These are phyloP conservation scores for Rhabdomys dilectus DNA, from an alignment of 2,113 vertebrate species.

Conservation along the genomic window DNA sequence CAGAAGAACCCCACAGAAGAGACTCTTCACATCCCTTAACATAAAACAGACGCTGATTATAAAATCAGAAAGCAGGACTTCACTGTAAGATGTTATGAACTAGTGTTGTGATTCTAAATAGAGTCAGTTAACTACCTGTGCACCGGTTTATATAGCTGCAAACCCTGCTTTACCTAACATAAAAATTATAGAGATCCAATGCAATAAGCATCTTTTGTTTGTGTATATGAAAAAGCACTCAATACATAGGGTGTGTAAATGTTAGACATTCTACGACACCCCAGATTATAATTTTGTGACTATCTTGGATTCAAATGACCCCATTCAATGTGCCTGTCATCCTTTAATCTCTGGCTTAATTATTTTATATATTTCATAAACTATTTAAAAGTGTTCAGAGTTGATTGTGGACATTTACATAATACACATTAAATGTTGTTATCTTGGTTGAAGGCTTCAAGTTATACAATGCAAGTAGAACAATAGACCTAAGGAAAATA, in stretches of 20 bases:
- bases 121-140: neutral
- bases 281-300: neutral
- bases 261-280: neutral
- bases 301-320: neutral
- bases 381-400: neutral
- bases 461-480: neutral
- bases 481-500: neutral
- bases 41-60: neutral
- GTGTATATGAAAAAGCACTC: neutral
- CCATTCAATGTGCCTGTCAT: neutral
- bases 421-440: neutral
- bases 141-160: neutral
- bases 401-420: neutral
- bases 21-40: rapidly evolving
- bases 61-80: neutral
- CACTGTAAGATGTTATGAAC: neutral
- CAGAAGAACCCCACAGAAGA: rapidly evolving
- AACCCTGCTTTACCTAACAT: neutral
- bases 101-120: neutral
- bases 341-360: neutral
- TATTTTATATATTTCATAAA: neutral
- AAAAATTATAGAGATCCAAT: neutral
- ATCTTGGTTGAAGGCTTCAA: constrained; percentile 45
- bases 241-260: neutral
- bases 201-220: neutral